A percentile compares a stretch with the other conserved stretches of the same genome.
Evolutionary conservation across 2,888 invertebrate species (phyloP).

Genomic region (Acanthococcus lagerstroemiae): DNA sequence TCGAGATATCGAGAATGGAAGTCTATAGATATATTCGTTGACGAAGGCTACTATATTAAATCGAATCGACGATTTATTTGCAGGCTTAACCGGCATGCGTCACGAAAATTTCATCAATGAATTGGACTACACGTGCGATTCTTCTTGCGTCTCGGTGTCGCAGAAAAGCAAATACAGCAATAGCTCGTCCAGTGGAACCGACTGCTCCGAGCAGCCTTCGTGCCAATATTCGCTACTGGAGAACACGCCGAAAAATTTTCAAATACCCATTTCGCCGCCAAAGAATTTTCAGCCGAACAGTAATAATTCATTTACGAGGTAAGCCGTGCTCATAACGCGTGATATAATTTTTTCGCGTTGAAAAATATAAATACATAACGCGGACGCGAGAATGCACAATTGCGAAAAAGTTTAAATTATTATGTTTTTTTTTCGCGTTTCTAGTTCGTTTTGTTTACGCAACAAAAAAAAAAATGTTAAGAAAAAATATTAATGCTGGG

Average conservation of each 20-base stretch:
- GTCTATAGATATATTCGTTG: no score
- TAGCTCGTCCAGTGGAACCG: constrained; percentile 17
- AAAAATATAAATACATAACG: not conserved
- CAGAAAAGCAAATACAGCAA: constrained; percentile 25
- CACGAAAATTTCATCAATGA: constrained; percentile 1
- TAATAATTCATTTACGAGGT: not conserved
- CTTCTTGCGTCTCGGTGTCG: not conserved
- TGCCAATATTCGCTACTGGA: constrained; percentile 11
- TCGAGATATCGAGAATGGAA: no score
- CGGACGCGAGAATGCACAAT: no score
- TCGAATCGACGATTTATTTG: no score
- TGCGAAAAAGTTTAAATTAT: no score
- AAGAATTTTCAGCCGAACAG: not conserved
- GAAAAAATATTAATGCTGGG: no score
- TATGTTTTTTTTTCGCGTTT: no score
- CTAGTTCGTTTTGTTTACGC: no score
- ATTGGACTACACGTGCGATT: not conserved
- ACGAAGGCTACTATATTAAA: no score
- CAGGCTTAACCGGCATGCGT: constrained; percentile 8
- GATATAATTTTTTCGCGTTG: not conserved
- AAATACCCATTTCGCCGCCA: not conserved
- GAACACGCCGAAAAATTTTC: constrained; percentile 5
- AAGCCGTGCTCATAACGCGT: not conserved
- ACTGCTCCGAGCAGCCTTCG: constrained; percentile 17
- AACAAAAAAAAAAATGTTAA: no score